Evolutionary conservation across 2,888 invertebrate species (phyloP).

Genomic region (Pandemis heparana): DNA sequence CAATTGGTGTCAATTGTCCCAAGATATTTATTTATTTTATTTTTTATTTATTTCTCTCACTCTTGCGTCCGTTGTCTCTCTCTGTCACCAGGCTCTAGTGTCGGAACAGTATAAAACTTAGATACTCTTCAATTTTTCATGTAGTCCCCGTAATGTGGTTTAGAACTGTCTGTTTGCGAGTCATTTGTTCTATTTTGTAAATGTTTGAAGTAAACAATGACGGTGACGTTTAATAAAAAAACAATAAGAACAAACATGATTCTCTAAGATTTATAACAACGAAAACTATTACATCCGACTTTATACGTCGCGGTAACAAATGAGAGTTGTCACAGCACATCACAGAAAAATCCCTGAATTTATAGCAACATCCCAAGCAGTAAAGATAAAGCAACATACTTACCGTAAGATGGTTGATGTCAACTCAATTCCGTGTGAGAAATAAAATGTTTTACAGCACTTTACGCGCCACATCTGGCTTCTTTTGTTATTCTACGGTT

Average conservation of each 20-base stretch:
- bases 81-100: too few relatives aligned
- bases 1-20: too few relatives aligned
- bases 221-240: not conserved
- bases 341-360: constrained; percentile 40
- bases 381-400: constrained; percentile 31
- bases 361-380: constrained; percentile 23
- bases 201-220: too few relatives aligned
- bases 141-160: too few relatives aligned
- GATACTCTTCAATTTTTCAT: too few relatives aligned
- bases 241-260: not conserved
- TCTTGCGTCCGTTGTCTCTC: too few relatives aligned
- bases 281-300: constrained; percentile 13
- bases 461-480: not conserved
- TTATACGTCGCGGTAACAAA: constrained; percentile 23
- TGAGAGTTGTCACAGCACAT: constrained; percentile 25
- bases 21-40: too few relatives aligned
- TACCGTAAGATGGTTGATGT: constrained; percentile 23
- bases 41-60: too few relatives aligned
- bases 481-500: constrained; percentile 1
- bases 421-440: constrained; percentile 21
- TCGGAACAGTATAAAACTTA: too few relatives aligned
- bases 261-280: not conserved
- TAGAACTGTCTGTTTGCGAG: too few relatives aligned
- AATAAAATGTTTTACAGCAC: constrained; percentile 22
- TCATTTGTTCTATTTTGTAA: too few relatives aligned